Base-by-base conservation (phyloP, 1,140 invertebrate species). In the Chymomyza costata region DNA sequence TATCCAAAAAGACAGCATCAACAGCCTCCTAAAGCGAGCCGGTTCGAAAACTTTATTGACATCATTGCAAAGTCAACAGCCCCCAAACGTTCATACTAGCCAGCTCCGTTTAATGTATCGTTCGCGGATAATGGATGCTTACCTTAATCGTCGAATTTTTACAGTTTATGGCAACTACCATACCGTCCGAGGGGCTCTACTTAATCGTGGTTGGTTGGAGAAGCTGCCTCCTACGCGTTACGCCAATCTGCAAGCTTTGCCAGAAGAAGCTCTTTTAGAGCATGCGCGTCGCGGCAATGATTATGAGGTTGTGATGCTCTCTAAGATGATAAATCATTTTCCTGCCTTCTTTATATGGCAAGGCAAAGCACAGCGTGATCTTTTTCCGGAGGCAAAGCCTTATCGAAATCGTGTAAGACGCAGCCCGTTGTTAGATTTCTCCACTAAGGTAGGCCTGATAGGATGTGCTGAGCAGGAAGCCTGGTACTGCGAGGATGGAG, bases 401-500 rank as follows among this genome's bases (percentile, higher is more conserved):
- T 87, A 88, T n/a, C 85, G 89, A 2, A 91, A 91, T 61, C 82
- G 85, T 8, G 88, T 90, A 1, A 40, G 81, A 43, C 83, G 88
- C 46, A 86, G 87, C 63, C 86, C 85, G 19, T 85, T 87, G 25
- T 86, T 87, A 14, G 76, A 87, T 47, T 91, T 90, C 83, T 88
- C 90, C 5, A 87, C 88, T 1, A 91, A 91, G 66, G 87, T 89
- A 51, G 90, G 90, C 0, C 74, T 91, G 13, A 89, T 89, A 44
- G 87, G 88, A 2, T 87, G 87, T 7, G 86, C 89, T 38, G 89
- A 90, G 60, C 86, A 87, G 56, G 87, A 89, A 62, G 86, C 89
- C 48, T 91, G 90, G 90, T 89, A 86, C 66, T 86, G 88, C 46
- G 87, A 89, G 43, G 86, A 88, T 51, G 86, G 88, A 3, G 74